Percentiles rank a stretch among this genome's conserved stretches.
phyloP scores from a whole-genome alignment of 2,113 vertebrate genomes.

The Thalassarche chlororhynchos region DNA sequence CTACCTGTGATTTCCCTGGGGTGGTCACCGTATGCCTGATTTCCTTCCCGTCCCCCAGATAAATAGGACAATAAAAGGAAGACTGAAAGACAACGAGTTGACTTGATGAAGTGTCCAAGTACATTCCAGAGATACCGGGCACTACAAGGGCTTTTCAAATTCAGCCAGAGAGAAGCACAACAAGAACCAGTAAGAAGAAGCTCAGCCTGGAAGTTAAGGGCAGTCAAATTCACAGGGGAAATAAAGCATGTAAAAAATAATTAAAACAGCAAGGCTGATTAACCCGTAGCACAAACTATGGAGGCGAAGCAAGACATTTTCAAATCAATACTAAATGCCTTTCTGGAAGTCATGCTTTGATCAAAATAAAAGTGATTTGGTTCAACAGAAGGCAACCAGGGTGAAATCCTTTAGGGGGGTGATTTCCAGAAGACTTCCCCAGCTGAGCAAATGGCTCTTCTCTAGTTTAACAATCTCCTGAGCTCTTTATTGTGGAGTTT shows the following conservation, averaged over 20 bases:
- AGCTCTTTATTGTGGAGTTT: background rate
- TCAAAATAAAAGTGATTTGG: background rate
- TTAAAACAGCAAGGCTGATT: background rate
- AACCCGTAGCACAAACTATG: background rate
- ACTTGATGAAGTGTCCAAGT: background rate
- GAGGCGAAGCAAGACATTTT: background rate
- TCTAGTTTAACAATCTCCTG: background rate
- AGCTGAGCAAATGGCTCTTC: background rate
- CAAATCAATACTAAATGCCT: background rate
- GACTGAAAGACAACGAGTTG: background rate
- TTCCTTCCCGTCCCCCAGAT: background rate
- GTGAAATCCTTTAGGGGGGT: background rate
- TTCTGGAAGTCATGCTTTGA: background rate
- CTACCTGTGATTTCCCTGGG: background rate
- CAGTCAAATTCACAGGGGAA: background rate
- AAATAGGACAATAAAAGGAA: background rate
- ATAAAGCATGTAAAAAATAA: background rate
- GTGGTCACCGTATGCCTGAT: accelerated
- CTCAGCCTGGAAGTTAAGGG: constrained; percentile 12
- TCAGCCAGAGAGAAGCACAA: background rate
- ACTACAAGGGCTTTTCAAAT: background rate
- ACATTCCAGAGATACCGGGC: background rate
- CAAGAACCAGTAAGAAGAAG: constrained; percentile 17
- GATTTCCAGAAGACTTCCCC: background rate
- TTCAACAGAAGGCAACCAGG: background rate